Base-by-base conservation (phyloP, 2,797 vertebrate species). In the Siniperca obscura region DNA sequence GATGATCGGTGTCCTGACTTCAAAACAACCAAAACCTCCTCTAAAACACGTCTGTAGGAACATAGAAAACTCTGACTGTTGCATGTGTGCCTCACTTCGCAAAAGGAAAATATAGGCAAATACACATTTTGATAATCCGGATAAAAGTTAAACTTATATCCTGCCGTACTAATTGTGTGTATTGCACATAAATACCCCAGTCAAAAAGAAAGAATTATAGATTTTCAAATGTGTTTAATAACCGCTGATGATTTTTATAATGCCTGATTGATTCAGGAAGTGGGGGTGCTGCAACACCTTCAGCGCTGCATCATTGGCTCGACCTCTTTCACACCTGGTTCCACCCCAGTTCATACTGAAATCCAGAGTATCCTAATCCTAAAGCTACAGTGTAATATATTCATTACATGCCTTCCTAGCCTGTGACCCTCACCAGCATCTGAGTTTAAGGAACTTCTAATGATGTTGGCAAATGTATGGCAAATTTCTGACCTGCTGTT, bases 401-500 rank as follows among this genome's bases (percentile, higher is more conserved):
- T 46, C 14, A 57, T 48, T 30, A 4, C 2, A 36, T 13, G 30
- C 14, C 21, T 0, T 25, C 52, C 50, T 30, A 70, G 27, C 3
- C 11, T 30, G 34, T 71, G 34, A 48, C 25, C 30, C 4, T 36
- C 27, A 5, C 44, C 67, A 34, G 16, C 25, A 25, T 10, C 38
- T 21, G 5, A 34, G 7, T 55, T 78, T 46, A 69, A 40, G 14
- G 14, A 46, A 55, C 5, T 21, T 40, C 25, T 53, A 12, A 73
- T 38, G 38, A 60, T 61, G 62, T 44, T 42, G 11, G 36, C 11
- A 59, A 70, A 74, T 74, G 14, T 25, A n/a, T 34, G 12, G 30
- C 52, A 68, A 14, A 76, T 70, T 22, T 42, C 61, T 84, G 79
- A 60, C 65, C 82, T 46, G 36, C 72, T 70, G 65, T 56, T 46